These are phyloP conservation scores for Anastrepha obliqua DNA, from an alignment of 1,140 invertebrate genomes.

Conservation along the genomic window DNA sequence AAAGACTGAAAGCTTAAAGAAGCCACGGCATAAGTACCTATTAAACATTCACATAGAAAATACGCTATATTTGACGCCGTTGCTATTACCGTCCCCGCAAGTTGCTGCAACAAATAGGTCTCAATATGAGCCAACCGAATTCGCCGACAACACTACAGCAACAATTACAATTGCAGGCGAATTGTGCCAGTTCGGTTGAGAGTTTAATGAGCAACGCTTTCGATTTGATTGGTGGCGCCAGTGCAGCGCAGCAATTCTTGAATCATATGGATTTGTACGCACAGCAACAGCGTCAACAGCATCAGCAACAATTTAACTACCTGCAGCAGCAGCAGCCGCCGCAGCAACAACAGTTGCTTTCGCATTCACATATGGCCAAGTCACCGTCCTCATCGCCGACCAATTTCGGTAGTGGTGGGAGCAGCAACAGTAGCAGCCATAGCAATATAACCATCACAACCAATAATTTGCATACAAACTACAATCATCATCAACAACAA, in stretches of 20 bases:
- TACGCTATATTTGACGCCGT: neutral
- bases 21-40: conserved; percentile 29
- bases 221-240: conserved; percentile 59
- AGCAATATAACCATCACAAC: conserved; percentile 6
- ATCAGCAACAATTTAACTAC: conserved; percentile 56
- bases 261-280: conserved; percentile 62
- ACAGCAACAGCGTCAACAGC: conserved; percentile 57
- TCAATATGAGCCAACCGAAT: conserved; percentile 41
- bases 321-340: conserved; percentile 56
- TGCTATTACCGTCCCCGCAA: neutral
- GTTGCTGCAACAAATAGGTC: neutral
- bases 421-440: conserved; percentile 37
- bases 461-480: conserved; percentile 44
- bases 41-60: conserved; percentile 7
- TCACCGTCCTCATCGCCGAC: conserved; percentile 32
- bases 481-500: conserved; percentile 62
- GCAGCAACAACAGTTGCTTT: conserved; percentile 54
- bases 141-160: conserved; percentile 42
- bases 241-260: conserved; percentile 64
- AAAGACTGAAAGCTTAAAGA: conserved; percentile 46
- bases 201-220: conserved; percentile 65
- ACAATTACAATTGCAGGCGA: conserved; percentile 53
- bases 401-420: neutral
- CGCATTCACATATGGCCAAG: conserved; percentile 34
- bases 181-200: conserved; percentile 55